These are phyloP conservation scores for Cheilosia scutellata DNA, from an alignment of 2,888 invertebrate genomes.

Conservation along the genomic window DNA sequence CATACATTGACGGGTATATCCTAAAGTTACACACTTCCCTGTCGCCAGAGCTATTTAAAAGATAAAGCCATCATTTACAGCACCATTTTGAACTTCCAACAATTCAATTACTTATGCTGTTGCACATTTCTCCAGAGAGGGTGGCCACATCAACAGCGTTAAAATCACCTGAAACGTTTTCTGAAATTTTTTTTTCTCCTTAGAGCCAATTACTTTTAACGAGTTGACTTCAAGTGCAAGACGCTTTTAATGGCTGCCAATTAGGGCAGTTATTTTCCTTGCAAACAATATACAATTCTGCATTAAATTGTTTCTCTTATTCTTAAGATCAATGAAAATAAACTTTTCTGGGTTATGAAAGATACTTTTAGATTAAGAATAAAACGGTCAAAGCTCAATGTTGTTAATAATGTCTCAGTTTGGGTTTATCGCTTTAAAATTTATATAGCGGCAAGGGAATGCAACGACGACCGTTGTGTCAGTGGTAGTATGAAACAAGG, in stretches of 20 bases:
- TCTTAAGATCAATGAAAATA: constrained; percentile 15
- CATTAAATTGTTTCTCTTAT: neutral
- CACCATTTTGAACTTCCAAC: no score
- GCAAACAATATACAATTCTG: neutral
- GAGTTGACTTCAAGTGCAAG: constrained; percentile 62
- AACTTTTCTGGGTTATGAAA: neutral
- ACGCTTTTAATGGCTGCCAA: constrained; percentile 61
- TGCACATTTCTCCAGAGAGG: no score
- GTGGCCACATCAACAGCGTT: constrained; percentile 5
- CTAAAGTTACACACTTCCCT: no score
- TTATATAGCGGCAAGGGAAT: neutral
- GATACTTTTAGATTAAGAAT: neutral
- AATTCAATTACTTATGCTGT: no score
- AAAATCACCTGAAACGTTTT: constrained; percentile 51
- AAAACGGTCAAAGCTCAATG: neutral
- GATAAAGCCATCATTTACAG: no score
- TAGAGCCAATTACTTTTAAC: constrained; percentile 68
- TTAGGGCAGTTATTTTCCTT: constrained; percentile 31
- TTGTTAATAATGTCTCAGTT: neutral
- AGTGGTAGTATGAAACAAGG: constrained; percentile 43
- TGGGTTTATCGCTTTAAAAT: neutral
- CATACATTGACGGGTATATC: no score
- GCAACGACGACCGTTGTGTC: constrained; percentile 45
- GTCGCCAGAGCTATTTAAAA: no score
- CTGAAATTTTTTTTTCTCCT: constrained; percentile 19